Percentiles rank a stretch among this genome's conserved stretches.
phyloP scores from a whole-genome alignment of 1,140 invertebrate genomes.

The Apis florea region DNA sequence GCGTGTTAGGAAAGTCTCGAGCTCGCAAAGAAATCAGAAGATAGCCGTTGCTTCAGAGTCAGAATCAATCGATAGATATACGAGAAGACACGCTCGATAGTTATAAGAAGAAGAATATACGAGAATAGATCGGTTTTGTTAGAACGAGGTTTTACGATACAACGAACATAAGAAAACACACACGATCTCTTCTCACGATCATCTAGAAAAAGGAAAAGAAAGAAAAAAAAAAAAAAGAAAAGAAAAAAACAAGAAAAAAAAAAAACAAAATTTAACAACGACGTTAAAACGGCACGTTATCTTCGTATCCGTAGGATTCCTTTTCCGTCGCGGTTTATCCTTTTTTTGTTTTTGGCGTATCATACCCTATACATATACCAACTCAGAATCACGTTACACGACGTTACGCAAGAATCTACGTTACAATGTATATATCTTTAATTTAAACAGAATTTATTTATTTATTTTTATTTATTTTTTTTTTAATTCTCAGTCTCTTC shows the following conservation, averaged over 20 bases:
- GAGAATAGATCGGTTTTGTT: conserved; percentile 27
- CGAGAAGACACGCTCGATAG: not conserved
- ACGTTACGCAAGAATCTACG: conserved; percentile 2
- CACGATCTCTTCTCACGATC: conserved; percentile 48
- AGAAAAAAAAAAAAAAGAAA: no score
- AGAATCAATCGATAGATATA: conserved; percentile 17
- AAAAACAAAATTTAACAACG: conserved; percentile 61
- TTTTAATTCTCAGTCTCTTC: conserved; percentile 17
- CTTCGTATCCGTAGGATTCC: not conserved
- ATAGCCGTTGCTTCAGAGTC: conserved; percentile 23
- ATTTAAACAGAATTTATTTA: not conserved
- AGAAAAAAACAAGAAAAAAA: no score
- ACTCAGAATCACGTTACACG: not conserved
- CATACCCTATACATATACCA: conserved; percentile 39
- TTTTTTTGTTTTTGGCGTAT: not conserved
- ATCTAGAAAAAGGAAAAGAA: no score
- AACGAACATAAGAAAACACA: conserved; percentile 74
- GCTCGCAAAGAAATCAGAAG: conserved; percentile 32
- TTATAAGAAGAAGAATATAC: conserved; percentile 27
- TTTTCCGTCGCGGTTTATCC: not conserved
- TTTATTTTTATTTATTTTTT: no score
- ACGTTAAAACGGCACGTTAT: not conserved
- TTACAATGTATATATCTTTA: not conserved
- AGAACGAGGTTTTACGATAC: conserved; percentile 35
- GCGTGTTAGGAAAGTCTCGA: conserved; percentile 39